Conservation (phyloP, 2,113 vertebrate species). For the Pionites leucogaster region DNA sequence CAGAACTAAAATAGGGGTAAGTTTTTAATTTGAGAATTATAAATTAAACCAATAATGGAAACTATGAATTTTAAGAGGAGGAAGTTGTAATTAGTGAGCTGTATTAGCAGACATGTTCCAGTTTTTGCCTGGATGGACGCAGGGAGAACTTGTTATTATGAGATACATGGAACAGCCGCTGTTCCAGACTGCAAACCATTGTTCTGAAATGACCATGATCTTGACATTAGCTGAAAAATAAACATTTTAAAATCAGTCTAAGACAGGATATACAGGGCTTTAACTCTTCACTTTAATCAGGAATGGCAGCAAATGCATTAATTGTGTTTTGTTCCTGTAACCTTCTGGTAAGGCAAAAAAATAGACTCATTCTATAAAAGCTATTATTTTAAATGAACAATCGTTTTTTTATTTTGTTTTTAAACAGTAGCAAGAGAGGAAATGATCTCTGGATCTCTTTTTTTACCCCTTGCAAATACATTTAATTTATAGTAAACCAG, state of each 20-base stretch:
- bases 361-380: neutral
- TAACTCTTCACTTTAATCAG: constrained; percentile 27
- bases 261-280: neutral
- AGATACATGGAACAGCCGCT: neutral
- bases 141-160: neutral
- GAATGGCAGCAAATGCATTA: constrained; percentile 28
- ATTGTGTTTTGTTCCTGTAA: constrained; percentile 51
- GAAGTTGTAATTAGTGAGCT: neutral
- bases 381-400: constrained; percentile 61
- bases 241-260: constrained; percentile 12
- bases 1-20: neutral
- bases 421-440: neutral
- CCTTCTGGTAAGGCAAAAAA: constrained; percentile 48
- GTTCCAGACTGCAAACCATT: neutral
- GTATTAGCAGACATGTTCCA: neutral
- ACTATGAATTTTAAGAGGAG: neutral
- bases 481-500: neutral
- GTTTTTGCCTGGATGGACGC: neutral
- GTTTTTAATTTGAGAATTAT: neutral
- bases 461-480: neutral
- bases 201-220: neutral
- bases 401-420: neutral
- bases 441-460: constrained; percentile 2
- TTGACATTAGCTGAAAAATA: constrained; percentile 11
- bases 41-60: neutral